These are phyloP conservation scores for Tromatobia lineatoria DNA, from an alignment of 2,888 invertebrate genomes.

Conservation along the genomic window DNA sequence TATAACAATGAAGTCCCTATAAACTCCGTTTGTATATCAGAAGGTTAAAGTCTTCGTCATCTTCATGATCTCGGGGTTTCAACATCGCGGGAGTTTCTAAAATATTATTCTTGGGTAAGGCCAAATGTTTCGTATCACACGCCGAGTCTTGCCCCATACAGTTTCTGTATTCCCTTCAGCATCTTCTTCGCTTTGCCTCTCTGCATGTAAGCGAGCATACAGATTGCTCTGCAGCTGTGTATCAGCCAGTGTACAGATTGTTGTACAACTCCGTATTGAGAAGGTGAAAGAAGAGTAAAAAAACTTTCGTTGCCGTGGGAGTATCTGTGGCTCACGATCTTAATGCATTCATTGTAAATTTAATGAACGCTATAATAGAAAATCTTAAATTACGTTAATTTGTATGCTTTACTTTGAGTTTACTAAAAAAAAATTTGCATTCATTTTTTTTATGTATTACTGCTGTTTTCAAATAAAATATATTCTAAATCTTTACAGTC, in stretches of 20 bases:
- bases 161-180: conserved; percentile 13
- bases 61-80: conserved; percentile 14
- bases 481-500: no score
- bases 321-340: conserved; percentile 16
- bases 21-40: neutral
- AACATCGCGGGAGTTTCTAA: conserved; percentile 36
- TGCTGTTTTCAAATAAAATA: no score
- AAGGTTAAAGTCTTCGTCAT: conserved; percentile 8
- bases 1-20: neutral
- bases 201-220: neutral
- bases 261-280: conserved; percentile 4
- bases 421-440: no score
- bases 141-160: conserved; percentile 31
- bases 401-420: no score
- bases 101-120: conserved; percentile 48
- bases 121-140: conserved; percentile 49
- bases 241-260: conserved; percentile 19
- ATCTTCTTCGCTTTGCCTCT: neutral
- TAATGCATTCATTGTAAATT: conserved; percentile 42
- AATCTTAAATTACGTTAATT: no score
- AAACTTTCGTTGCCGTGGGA: conserved; percentile 50
- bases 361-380: no score
- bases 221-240: conserved; percentile 4
- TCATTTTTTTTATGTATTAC: no score
- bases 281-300: conserved; percentile 37